Evolutionary conservation across 2,113 vertebrate genomes (phyloP).

Genomic region (Ptilonorhynchus violaceus): DNA sequence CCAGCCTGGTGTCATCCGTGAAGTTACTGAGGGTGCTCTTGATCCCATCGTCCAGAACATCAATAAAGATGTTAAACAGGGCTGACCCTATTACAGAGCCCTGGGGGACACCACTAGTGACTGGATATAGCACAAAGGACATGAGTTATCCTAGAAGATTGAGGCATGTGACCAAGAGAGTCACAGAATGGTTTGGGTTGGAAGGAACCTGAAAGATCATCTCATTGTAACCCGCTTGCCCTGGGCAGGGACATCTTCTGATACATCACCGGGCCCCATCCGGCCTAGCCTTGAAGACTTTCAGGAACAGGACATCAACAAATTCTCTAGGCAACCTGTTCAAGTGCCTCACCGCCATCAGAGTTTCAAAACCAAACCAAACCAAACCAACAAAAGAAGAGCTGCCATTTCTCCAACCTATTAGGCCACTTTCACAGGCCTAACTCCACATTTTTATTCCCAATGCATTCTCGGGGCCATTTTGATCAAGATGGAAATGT

Average conservation of each 20-base stretch:
- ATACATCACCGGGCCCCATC: background rate
- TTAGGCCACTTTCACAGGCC: background rate
- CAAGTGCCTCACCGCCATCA: background rate
- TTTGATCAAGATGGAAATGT: background rate
- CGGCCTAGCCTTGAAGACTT: background rate
- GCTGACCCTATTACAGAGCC: background rate
- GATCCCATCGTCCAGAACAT: background rate
- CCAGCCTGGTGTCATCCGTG: background rate
- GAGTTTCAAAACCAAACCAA: background rate
- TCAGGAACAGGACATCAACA: background rate
- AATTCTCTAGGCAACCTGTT: background rate
- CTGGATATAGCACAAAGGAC: background rate
- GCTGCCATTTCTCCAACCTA: background rate
- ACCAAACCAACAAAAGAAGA: background rate
- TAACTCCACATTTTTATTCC: background rate
- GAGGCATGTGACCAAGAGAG: background rate
- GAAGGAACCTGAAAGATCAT: background rate
- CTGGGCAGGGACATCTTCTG: background rate
- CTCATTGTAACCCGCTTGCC: fast-evolving
- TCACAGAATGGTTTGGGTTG: background rate
- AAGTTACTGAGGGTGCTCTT: background rate
- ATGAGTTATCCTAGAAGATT: background rate
- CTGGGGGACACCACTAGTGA: background rate
- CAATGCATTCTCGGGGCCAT: background rate
- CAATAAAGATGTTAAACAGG: background rate